Evolutionary conservation across 2,113 vertebrate species (phyloP).

Genomic region (Albula glossodonta): DNA sequence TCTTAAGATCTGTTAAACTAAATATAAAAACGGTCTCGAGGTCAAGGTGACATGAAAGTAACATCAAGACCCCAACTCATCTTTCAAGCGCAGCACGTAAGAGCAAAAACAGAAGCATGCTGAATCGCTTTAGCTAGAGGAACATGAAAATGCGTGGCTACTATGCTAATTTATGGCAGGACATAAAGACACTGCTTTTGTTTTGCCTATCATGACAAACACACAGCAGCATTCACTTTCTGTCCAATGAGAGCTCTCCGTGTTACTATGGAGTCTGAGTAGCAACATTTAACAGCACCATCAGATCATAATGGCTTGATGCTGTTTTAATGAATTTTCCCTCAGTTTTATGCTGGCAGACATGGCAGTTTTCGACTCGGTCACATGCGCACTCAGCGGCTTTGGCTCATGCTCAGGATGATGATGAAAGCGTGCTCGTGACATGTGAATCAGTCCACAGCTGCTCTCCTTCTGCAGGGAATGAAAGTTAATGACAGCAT

Average conservation of each 20-base stretch:
- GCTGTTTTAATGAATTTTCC: too few species aligned
- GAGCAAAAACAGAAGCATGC: not conserved
- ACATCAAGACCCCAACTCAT: not conserved
- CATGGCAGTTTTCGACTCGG: not conserved
- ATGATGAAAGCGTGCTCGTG: not conserved
- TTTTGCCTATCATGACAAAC: not conserved
- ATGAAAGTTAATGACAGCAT: not conserved
- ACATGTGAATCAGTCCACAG: not conserved
- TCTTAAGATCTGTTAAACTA: not conserved
- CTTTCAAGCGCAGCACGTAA: not conserved
- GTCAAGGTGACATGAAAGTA: not conserved
- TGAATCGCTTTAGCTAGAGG: not conserved
- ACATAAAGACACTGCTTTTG: not conserved
- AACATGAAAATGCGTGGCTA: not conserved
- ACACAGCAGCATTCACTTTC: not conserved
- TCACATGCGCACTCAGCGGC: not conserved
- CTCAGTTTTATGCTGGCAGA: too few species aligned
- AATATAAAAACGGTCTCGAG: not conserved
- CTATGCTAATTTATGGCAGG: not conserved
- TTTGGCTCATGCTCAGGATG: not conserved
- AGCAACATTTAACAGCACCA: not conserved
- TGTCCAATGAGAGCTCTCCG: not conserved
- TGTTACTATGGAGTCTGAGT: not conserved
- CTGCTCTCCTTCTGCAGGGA: not conserved
- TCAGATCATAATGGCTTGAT: too few species aligned